phyloP scores from a whole-genome alignment of 1,140 invertebrate species.

The Listronotus bonariensis region DNA sequence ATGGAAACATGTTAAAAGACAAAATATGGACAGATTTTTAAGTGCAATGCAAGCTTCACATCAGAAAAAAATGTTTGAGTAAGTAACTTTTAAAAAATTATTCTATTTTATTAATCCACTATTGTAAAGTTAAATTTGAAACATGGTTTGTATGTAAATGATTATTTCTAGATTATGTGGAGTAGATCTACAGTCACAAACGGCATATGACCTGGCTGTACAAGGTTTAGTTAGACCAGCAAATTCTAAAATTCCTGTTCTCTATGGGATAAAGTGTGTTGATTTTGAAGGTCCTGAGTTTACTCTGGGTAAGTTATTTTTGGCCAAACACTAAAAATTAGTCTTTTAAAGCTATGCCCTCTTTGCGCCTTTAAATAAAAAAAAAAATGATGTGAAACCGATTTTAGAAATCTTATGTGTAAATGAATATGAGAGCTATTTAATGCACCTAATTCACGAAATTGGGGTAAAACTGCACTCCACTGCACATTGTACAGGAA shows the following conservation, averaged over 20 bases:
- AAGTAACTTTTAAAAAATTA: constrained; percentile 53
- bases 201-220: constrained; percentile 84
- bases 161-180: constrained; percentile 79
- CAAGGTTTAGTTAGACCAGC: constrained; percentile 78
- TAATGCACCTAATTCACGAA: constrained; percentile 76
- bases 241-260: constrained; percentile 69
- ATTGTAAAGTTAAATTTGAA: no score
- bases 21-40: constrained; percentile 71
- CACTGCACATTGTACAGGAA: constrained; percentile 76
- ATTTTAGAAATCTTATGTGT: constrained; percentile 82
- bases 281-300: constrained; percentile 71
- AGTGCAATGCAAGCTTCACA: constrained; percentile 79
- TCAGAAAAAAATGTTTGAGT: constrained; percentile 83
- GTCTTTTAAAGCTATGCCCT: background rate
- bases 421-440: constrained; percentile 79
- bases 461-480: constrained; percentile 78
- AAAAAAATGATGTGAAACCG: constrained; percentile 11
- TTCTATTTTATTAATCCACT: no score
- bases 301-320: constrained; percentile 72
- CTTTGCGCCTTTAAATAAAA: constrained; percentile 10
- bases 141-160: no score
- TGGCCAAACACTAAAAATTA: background rate
- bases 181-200: constrained; percentile 80
- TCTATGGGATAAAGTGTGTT: constrained; percentile 88
- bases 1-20: constrained; percentile 69